Base-by-base conservation (phyloP, 2,113 vertebrate genomes). In the Ancistrus triradiatus region DNA sequence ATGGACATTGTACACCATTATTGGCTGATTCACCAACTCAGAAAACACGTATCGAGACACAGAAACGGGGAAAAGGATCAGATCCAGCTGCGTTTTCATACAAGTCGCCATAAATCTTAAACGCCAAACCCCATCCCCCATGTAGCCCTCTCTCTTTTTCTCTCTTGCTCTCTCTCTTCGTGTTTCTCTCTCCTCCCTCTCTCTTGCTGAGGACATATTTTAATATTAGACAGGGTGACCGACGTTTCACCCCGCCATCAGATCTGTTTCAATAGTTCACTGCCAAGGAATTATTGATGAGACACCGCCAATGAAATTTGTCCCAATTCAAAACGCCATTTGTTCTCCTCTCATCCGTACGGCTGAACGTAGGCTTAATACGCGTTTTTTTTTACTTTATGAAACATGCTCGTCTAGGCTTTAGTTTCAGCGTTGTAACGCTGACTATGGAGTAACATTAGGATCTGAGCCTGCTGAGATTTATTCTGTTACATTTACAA, bases 231-330 rank as follows among this genome's bases (percentile, higher is more conserved):
- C 90, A 88, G 89, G 84, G 78, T 91, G 90, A 90, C 90, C 90
- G 86, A 87, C 84, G 88, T 90, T 91, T 91, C 90, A 91, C 90
- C 90, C 89, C 86, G 78, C 86, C 58, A 88, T 86, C 87, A 88
- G 89, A 90, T 89, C 91, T 84, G 82, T 88, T 88, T 88, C 89
- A 90, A 91, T 91, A 90, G 90, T 88, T 91, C 90, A 91, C 89
- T 91, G 89, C 90, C 90, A 91, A 86, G 86, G 85, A 88, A 86
- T 90, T 91, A 91, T 91, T 91, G 90, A 91, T 91, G 90, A 86
- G 84, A 85, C 85, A 89, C 90, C 89, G 86, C 85, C 89, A 90
- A 89, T 90, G 87, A 90, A 90, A 90, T 91, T 88, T 90, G 87
- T 91, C 89, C 90, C 86, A 84, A 87, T 87, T 85, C 90, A 91